Evolutionary conservation across 2,888 invertebrate species (phyloP), one percentile per base, ranked within the genome.

Genomic region (Pharmacophagus antenor): DNA sequence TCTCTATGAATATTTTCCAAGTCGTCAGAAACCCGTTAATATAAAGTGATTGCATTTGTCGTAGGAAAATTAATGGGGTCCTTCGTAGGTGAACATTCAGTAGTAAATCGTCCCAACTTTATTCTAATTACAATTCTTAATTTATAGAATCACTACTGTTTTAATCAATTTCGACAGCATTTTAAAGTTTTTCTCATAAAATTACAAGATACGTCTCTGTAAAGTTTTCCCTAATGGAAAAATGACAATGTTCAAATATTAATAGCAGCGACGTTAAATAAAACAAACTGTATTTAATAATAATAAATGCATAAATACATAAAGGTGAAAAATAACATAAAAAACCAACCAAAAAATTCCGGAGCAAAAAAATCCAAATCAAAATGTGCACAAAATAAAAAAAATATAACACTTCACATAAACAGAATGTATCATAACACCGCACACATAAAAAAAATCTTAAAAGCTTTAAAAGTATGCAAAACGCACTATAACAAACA

Each of bases 291-390:
- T 15, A 47, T 47, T 18, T 10, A 15, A 22, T 47, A 22, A 21
- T 21, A 46, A 67, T 61, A 12, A 48, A 62, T 53, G 50, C 58
- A 42, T 42, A 46, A 62, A 65, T 66, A 65, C 57, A 67, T 64
- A 52, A 37, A n/a, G 5, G 10, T 15, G 15, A 53, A 65, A 46
- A 56, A 51, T 41, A 58, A 62, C 41, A 56, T 49, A 68, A 68
- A 72, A 77, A 74, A 87, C 87, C 85, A 88, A 88, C 88, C 89
- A 86, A 88, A 86, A 85, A 80, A 68, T 73, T 86, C 88, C 84
- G 82, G 79, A 80, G 82, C 84, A 85, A 88, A 70, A 84, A 90
- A 88, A 88, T 88, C 88, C 88, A 90, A 88, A 88, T 81, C 67
- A 83, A 84, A 83, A 80, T 79, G 80, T 79, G 87, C 89, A 90